Evolutionary conservation across 2,888 invertebrate genomes (phyloP), one percentile per base, ranked within the genome.

Genomic region (Drosophila percnosoma): DNA sequence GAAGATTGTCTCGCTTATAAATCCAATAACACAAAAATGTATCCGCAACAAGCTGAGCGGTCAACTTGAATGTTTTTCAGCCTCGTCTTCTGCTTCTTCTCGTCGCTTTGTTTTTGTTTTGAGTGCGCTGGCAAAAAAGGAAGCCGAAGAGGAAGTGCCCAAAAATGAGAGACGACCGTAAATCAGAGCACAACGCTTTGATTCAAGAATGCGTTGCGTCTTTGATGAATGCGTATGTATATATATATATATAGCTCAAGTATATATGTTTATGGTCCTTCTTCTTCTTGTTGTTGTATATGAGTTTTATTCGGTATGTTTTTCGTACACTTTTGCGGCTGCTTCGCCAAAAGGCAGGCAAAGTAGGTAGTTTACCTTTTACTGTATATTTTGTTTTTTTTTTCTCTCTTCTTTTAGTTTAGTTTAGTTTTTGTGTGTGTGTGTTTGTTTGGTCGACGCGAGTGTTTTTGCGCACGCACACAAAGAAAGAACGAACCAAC

Each of bases 361-460:
- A 90, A 87, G 84, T 90, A 86, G 89, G 84, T 86, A 88, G 84
- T 89, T 90, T 90, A 84, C 87, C 87, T 87, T 83, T 76, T 62
- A 45, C 45, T 40, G 27, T 51, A 15, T 27, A n/a, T 63, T 45
- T 53, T 29, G 29, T 42, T 59, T 40, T 58, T 58, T 58, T 45
- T 48, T 36, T 18, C 1, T n/a, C n/a, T 55, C 24, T 24, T 38
- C 51, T 72, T 72, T 72, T 67, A 38, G 60, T 60, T 61, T 58
- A 33, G 59, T 76, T 75, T 55, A 31, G 49, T 67, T 45, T 65
- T 27, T 72, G 38, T 72, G 7, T 45, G 21, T 45, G 38, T 38
- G 24, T 45, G 45, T 45, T 45, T 45, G 45, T 45, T 45, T 45
- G 45, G 45, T 45, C 24, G 45, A 45, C 48, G 45, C 63, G 59